A percentile compares a stretch with the other conserved stretches of the same genome.
Evolutionary conservation across 2,888 invertebrate genomes (phyloP).

Genomic region (Diogma glabrata): DNA sequence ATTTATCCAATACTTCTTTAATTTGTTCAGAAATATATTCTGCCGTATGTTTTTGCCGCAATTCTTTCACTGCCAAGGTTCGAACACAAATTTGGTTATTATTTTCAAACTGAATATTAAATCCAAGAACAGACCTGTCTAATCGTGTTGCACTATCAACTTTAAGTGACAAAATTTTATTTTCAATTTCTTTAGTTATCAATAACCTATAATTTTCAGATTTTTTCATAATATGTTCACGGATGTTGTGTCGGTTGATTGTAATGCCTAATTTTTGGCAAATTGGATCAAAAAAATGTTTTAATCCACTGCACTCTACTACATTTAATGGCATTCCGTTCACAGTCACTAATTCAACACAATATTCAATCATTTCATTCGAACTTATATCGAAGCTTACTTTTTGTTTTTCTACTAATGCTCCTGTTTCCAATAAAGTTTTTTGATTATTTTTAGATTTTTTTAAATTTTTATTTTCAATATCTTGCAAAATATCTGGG

Average conservation of each 20-base stretch:
- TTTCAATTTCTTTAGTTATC: conserved; percentile 1
- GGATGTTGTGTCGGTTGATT: conserved; percentile 4
- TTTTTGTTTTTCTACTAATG: not conserved
- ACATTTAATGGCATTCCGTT: not conserved
- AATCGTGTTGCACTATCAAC: not conserved
- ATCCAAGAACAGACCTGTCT: not conserved
- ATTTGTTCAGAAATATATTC: not conserved
- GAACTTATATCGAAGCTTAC: conserved; percentile 4
- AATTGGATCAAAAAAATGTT: conserved; percentile 4
- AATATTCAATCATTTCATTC: conserved; percentile 3
- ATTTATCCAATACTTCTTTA: too few relatives aligned
- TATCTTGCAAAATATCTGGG: not conserved
- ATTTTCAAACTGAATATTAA: conserved; percentile 6
- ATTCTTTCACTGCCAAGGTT: conserved; percentile 1
- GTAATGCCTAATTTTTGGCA: too few relatives aligned
- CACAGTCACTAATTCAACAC: conserved; percentile 3
- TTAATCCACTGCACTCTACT: conserved; percentile 6
- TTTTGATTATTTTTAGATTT: not conserved
- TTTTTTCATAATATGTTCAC: not conserved
- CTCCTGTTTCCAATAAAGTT: not conserved
- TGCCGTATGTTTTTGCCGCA: conserved; percentile 1
- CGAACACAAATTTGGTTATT: conserved; percentile 3
- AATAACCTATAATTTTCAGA: not conserved
- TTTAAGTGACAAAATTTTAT: conserved; percentile 5
- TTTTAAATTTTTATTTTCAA: not conserved